Evolutionary conservation across 2,797 vertebrate species (phyloP).

Genomic region (Chloroceryle inda): DNA sequence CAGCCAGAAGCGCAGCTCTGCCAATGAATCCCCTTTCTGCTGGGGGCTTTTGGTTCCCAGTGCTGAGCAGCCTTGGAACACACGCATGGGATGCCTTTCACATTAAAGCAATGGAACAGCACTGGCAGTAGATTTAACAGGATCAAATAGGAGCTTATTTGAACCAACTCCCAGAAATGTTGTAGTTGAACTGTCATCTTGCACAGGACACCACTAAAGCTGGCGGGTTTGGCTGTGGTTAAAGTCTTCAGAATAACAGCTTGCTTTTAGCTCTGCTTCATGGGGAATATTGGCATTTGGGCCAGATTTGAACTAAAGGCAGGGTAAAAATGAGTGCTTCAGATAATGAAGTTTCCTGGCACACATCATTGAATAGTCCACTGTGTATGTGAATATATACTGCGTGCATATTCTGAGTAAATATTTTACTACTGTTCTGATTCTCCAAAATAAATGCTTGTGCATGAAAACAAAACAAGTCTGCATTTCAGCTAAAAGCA

Average conservation of each 20-base stretch:
- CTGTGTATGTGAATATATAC: not conserved
- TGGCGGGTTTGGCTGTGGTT: not conserved
- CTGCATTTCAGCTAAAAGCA: not conserved
- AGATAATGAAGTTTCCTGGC: not conserved
- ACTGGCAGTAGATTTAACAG: not conserved
- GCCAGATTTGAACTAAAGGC: not conserved
- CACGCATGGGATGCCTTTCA: not conserved
- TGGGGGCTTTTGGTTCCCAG: not conserved
- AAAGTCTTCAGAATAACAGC: not conserved
- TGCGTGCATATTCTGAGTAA: not conserved
- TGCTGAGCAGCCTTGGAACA: not conserved
- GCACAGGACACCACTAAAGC: not conserved
- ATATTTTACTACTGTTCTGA: not conserved
- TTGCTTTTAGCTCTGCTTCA: not conserved
- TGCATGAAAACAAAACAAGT: not conserved
- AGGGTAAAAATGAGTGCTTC: not conserved
- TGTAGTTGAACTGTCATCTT: not conserved
- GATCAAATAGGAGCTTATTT: not conserved
- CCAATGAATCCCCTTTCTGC: not conserved
- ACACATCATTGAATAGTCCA: not conserved
- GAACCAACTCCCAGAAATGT: not conserved
- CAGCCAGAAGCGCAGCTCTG: not conserved
- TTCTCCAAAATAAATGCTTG: not conserved
- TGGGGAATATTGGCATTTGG: not conserved
- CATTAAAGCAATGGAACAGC: not conserved